A percentile compares a stretch with the other conserved stretches of the same genome.
phyloP scores from a whole-genome alignment of 2,113 vertebrate species.

The Trogon melanurus region DNA sequence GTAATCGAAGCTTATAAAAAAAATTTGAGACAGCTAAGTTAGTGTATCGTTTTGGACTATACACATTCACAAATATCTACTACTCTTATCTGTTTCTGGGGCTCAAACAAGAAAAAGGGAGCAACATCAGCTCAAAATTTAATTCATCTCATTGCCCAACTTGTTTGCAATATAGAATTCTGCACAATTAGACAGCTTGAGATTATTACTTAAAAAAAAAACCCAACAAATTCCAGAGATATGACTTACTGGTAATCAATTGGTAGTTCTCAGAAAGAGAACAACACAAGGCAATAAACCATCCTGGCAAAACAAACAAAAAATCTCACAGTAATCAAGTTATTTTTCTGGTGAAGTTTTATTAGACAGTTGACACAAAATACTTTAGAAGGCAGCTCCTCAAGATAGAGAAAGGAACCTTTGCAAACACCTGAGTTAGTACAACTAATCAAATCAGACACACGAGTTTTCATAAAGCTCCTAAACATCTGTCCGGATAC shows the following conservation, averaged over 20 bases:
- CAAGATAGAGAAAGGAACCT: not conserved
- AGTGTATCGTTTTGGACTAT: not conserved
- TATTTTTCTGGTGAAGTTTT: not conserved
- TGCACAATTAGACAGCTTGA: not conserved
- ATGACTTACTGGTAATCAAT: rapidly evolving
- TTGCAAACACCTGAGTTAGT: not conserved
- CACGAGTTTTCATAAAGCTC: not conserved
- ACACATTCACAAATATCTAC: not conserved
- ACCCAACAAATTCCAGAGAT: not conserved
- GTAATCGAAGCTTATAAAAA: not conserved
- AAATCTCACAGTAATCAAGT: not conserved
- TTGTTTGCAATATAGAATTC: not conserved
- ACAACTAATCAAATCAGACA: not conserved
- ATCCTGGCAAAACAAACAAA: not conserved
- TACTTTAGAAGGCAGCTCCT: not conserved
- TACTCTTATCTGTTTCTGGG: not conserved
- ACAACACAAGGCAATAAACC: not conserved
- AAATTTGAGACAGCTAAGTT: not conserved
- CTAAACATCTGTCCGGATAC: not conserved
- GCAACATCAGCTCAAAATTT: not conserved
- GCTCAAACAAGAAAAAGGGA: not conserved
- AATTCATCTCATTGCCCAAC: not conserved
- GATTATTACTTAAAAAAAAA: not conserved
- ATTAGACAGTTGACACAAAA: not conserved
- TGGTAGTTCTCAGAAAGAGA: not conserved